Conservation (phyloP, 1,140 invertebrate genomes). For the Ditylenchus dipsaci region DNA sequence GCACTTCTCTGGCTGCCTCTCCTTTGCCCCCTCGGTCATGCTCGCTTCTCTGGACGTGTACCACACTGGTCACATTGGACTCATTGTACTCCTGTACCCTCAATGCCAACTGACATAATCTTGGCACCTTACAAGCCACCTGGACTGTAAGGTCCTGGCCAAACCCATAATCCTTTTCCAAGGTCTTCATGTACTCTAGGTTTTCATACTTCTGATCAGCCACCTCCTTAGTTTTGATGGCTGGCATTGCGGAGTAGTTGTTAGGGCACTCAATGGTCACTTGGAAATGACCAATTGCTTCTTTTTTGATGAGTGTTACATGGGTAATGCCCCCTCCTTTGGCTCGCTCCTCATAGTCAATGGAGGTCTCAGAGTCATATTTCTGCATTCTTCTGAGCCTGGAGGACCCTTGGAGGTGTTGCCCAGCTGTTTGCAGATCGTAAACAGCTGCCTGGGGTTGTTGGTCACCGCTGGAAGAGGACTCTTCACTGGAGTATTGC, state of each 20-base stretch:
- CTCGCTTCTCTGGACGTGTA: slow-evolving; percentile 36
- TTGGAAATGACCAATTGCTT: slow-evolving; percentile 31
- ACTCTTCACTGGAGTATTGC: slow-evolving; percentile 34
- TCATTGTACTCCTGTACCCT: neutral
- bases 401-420: slow-evolving; percentile 25
- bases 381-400: slow-evolving; percentile 18
- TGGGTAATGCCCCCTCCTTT: slow-evolving; percentile 41
- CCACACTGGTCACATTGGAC: slow-evolving; percentile 25
- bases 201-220: slow-evolving; percentile 38
- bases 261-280: slow-evolving; percentile 40
- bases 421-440: slow-evolving; percentile 21
- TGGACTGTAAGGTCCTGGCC: neutral
- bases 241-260: neutral
- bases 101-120: neutral
- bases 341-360: slow-evolving; percentile 24
- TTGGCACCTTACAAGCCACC: neutral
- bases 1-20: slow-evolving; percentile 17
- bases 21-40: slow-evolving; percentile 13
- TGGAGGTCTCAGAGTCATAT: slow-evolving; percentile 37
- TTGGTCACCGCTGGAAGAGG: neutral
- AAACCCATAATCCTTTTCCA: neutral
- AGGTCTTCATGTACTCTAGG: slow-evolving; percentile 37
- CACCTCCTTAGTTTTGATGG: slow-evolving; percentile 20
- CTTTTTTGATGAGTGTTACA: slow-evolving; percentile 44
- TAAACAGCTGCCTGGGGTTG: slow-evolving; percentile 8